Evolutionary conservation across 2,888 invertebrate genomes (phyloP), one percentile per base, ranked within the genome.

Genomic region (Rhorus exstirpatorius): DNA sequence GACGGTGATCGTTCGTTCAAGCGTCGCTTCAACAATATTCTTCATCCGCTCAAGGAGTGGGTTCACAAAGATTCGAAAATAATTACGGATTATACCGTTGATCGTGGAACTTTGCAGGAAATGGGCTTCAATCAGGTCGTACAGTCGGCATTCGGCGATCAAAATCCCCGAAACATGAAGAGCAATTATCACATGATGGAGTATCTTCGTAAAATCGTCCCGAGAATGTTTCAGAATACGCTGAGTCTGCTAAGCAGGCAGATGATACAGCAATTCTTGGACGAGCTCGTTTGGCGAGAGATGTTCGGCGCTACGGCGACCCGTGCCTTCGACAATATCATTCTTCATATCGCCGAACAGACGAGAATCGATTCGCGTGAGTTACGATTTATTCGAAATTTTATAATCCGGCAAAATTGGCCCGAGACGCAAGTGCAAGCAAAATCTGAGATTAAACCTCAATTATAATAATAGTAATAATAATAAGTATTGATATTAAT

Each of bases 171-270:
- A 0, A 93, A 94, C 21, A 94, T 94, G 85, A 94, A 95, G 84
- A 95, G 95, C 67, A 97, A 97, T 88, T 95, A 95, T 0, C 95
- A 96, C 72, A 96, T 98, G 6, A 98, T 98, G 98, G 97, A 97
- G 89, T 98, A 98, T 90, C 93, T 98, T 84, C 94, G 97, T 35
- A 95, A 96, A 83, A 97, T 97, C 71, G 97, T 98, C 1, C 98
- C 98, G 0, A 95, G 97, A 88, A 97, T 98, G 97, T 98, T 98
- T 93, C 96, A 97, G 93, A 97, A 97, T 86, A 97, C 97, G 0
- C 93, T 98, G 6, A 97, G 97, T 8, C 91, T 97, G 84, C 93
- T 98, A 0, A 97, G 97, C 1, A 94, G 97, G 60, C 97, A 96
- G 93, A 97, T 97, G 91, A 97, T 98, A 88, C 98, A 98, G 92